Conservation (phyloP, 2,113 vertebrate genomes). For the Pelusios castaneus region DNA sequence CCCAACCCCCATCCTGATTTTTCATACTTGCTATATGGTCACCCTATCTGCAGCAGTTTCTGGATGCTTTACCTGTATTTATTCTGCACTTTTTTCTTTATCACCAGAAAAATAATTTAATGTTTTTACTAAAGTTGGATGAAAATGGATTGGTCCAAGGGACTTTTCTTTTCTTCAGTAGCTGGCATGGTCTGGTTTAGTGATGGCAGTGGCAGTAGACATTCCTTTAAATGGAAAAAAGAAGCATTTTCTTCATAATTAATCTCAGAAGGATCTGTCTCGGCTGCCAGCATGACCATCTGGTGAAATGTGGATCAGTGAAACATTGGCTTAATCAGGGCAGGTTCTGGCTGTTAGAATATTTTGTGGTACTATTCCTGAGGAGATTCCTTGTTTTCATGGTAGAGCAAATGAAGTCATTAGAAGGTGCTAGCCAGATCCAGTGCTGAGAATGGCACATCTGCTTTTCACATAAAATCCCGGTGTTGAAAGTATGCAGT, state of each 20-base stretch:
- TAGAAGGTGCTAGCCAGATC: neutral
- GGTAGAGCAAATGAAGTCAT: neutral
- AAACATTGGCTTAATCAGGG: neutral
- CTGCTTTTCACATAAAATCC: neutral
- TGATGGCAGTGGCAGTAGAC: neutral
- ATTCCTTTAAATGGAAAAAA: neutral
- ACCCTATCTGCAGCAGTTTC: neutral
- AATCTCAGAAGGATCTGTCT: neutral
- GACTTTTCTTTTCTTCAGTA: neutral
- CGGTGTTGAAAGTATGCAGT: slow-evolving; percentile 4
- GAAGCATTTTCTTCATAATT: neutral
- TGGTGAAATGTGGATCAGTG: neutral
- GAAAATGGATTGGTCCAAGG: neutral
- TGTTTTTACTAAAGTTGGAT: neutral
- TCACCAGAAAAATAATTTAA: neutral
- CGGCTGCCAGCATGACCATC: neutral
- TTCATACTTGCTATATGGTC: too few relatives aligned
- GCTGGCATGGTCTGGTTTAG: neutral
- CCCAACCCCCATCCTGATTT: too few relatives aligned
- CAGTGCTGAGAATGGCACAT: neutral
- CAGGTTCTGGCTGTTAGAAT: neutral
- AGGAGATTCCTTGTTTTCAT: neutral
- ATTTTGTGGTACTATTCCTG: neutral
- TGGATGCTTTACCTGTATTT: neutral
- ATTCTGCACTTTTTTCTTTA: neutral